A percentile compares a stretch with the other conserved stretches of the same genome.
phyloP scores from a whole-genome alignment of 1,140 invertebrate genomes.

The Saccostrea glomerata region DNA sequence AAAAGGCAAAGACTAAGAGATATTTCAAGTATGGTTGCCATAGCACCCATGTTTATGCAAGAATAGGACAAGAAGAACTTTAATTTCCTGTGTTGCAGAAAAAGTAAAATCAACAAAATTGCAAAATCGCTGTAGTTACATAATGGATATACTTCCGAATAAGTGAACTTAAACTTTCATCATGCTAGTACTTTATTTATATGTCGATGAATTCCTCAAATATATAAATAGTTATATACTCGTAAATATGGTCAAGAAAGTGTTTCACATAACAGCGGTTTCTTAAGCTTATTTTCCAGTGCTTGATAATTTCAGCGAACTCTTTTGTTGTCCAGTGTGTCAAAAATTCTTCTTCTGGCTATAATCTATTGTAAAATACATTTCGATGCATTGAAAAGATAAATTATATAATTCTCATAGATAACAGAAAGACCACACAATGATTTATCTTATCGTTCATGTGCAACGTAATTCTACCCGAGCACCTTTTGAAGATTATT shows the following conservation, averaged over 20 bases:
- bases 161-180: too few relatives aligned
- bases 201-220: too few relatives aligned
- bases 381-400: background rate
- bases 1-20: background rate
- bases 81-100: conserved; percentile 12
- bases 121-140: background rate
- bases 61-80: background rate
- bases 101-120: background rate
- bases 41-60: conserved; percentile 11
- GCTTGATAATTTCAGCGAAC: background rate
- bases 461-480: background rate
- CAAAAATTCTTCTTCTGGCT: background rate
- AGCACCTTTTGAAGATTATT: background rate
- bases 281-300: background rate
- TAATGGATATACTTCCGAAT: background rate
- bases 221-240: too few relatives aligned
- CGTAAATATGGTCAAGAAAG: too few relatives aligned
- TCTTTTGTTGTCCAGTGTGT: too few relatives aligned
- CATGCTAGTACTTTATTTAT: too few relatives aligned
- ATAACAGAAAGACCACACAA: background rate
- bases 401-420: background rate
- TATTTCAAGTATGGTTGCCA: conserved; percentile 14
- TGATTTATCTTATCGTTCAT: background rate
- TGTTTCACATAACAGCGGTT: too few relatives aligned
- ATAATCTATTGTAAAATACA: background rate